phyloP scores from a whole-genome alignment of 2,113 vertebrate species.

The Pycnonotus jocosus region DNA sequence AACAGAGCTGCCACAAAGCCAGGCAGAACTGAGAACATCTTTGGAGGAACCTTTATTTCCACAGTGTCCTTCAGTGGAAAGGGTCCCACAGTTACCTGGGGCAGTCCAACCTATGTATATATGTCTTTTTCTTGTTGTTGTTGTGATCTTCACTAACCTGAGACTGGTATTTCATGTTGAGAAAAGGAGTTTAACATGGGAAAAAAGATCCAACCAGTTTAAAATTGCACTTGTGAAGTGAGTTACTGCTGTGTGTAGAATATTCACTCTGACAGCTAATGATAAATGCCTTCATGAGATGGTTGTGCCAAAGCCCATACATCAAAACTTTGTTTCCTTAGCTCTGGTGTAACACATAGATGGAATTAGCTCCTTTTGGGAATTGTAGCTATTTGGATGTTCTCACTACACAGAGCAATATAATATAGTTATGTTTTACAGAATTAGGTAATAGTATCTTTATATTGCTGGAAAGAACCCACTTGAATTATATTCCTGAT shows the following conservation, averaged over 20 bases:
- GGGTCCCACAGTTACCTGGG: not conserved
- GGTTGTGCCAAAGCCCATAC: not conserved
- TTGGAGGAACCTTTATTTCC: not conserved
- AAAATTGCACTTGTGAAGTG: not conserved
- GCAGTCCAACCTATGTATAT: not conserved
- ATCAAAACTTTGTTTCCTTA: not conserved
- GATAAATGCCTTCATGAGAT: not conserved
- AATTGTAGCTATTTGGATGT: not conserved
- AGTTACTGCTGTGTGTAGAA: not conserved
- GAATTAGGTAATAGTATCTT: not conserved
- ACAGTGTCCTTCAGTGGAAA: not conserved
- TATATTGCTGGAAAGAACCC: not conserved
- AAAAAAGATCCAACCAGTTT: not conserved
- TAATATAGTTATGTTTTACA: not conserved
- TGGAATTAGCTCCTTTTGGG: not conserved
- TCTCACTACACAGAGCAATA: not conserved
- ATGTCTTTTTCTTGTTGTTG: not conserved
- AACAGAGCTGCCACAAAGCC: not conserved
- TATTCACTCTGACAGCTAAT: not conserved
- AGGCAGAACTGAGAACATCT: not conserved
- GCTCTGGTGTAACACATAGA: not conserved
- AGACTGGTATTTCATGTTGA: not conserved
- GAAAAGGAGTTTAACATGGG: not conserved
- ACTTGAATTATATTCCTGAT: not conserved
- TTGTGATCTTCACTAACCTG: not conserved